Percentiles rank a stretch among this genome's conserved stretches.
phyloP scores from a whole-genome alignment of 1,140 invertebrate species.

The Xylocopa sonorina region DNA sequence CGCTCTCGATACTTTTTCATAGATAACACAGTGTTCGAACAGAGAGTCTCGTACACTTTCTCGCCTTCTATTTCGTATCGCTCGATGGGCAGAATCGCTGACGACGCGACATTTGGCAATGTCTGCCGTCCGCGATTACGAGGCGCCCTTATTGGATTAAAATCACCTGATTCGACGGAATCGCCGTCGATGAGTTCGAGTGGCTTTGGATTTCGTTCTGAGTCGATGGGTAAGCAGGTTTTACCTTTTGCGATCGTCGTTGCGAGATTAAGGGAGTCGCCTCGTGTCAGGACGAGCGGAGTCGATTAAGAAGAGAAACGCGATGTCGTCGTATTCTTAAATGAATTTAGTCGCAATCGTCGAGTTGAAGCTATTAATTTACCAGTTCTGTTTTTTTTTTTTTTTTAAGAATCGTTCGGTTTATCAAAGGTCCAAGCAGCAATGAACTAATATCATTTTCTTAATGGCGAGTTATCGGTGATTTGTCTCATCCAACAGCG shows the following conservation, averaged over 20 bases:
- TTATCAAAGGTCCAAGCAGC: not conserved
- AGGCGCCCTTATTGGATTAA: too few relatives aligned
- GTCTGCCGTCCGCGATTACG: not conserved
- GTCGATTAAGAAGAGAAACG: not conserved
- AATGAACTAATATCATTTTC: not conserved
- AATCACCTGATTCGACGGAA: not conserved
- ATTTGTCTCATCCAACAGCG: not conserved
- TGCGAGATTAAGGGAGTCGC: not conserved
- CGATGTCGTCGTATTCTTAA: not conserved
- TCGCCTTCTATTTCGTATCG: too few relatives aligned
- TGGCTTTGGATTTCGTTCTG: not conserved
- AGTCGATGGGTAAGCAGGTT: constrained; percentile 13
- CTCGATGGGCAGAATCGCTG: too few relatives aligned
- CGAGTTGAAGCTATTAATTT: not conserved
- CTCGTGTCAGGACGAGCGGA: not conserved
- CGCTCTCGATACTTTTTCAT: too few relatives aligned
- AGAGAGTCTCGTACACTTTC: too few relatives aligned
- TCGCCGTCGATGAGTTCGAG: not conserved
- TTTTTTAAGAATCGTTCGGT: not conserved
- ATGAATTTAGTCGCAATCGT: not conserved
- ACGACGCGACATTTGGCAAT: not conserved
- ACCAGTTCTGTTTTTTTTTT: too few relatives aligned
- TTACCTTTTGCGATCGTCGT: not conserved
- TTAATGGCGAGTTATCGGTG: constrained; percentile 8
- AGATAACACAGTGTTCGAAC: too few relatives aligned